Evolutionary conservation across 2,888 invertebrate species (phyloP).

Genomic region (Drosophila anomalata): DNA sequence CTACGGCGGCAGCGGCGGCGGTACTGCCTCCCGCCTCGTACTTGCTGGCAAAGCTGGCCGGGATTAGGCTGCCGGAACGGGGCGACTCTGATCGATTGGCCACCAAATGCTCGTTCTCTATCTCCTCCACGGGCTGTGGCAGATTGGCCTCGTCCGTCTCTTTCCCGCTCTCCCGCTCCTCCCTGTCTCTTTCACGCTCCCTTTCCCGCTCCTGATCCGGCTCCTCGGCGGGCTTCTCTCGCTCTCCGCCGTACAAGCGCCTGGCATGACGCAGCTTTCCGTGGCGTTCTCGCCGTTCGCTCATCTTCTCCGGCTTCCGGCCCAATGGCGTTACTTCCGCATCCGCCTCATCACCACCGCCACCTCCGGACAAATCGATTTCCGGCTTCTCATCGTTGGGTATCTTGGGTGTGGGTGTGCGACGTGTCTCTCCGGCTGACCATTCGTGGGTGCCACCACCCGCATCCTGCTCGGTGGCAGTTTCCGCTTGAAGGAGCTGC

Average conservation of each 20-base stretch:
- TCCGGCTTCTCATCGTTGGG: constrained; percentile 43
- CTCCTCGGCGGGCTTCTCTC: constrained; percentile 50
- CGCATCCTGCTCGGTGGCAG: constrained; percentile 33
- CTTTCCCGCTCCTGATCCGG: background rate
- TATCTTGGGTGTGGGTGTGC: constrained; percentile 27
- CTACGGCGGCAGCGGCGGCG: background rate
- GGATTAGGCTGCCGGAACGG: constrained; percentile 41
- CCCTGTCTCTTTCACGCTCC: constrained; percentile 29
- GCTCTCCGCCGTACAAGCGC: constrained; percentile 54
- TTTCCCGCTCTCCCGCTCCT: constrained; percentile 21
- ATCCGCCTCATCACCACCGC: constrained; percentile 37
- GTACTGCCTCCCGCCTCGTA: constrained; percentile 46
- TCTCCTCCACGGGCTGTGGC: constrained; percentile 79
- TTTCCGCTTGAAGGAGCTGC: constrained; percentile 26
- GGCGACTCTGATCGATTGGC: constrained; percentile 61
- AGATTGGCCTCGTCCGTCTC: constrained; percentile 24
- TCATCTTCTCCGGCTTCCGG: constrained; percentile 57
- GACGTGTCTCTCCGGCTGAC: constrained; percentile 32
- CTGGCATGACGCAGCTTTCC: constrained; percentile 71
- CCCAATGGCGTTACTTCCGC: background rate
- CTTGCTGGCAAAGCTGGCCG: constrained; percentile 66
- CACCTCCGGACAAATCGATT: constrained; percentile 34
- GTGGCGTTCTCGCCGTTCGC: constrained; percentile 72
- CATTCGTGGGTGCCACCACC: constrained; percentile 48
- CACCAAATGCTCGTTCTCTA: constrained; percentile 73